phyloP scores from a whole-genome alignment of 1,140 invertebrate species.

The Vanessa tameamea region DNA sequence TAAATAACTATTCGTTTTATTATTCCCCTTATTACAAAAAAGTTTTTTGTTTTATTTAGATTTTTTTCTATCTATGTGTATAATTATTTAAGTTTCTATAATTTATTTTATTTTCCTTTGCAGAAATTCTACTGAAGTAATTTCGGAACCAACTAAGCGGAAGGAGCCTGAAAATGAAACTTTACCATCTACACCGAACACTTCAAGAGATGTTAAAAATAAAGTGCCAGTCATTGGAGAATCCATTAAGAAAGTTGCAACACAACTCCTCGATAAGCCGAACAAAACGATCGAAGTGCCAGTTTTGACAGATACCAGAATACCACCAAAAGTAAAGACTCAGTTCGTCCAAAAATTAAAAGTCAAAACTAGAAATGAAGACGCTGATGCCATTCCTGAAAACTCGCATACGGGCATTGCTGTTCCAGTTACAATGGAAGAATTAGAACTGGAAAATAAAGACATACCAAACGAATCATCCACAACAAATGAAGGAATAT shows the following conservation, averaged over 20 bases:
- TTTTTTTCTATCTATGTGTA: not conserved
- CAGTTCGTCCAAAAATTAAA: conserved; percentile 76
- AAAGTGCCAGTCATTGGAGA: conserved; percentile 74
- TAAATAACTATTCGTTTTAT: too few relatives aligned
- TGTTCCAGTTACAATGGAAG: conserved; percentile 81
- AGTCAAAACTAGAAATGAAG: conserved; percentile 70
- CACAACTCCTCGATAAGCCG: conserved; percentile 77
- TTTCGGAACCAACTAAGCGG: conserved; percentile 19
- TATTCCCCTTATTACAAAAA: too few relatives aligned
- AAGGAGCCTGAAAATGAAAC: conserved; percentile 7
- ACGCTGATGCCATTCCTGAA: conserved; percentile 66
- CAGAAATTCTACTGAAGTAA: conserved; percentile 10
- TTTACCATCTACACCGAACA: conserved; percentile 31
- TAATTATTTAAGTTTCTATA: not conserved
- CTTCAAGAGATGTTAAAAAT: conserved; percentile 65
- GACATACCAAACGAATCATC: conserved; percentile 77
- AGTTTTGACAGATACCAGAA: conserved; percentile 82
- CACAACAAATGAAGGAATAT: conserved; percentile 85
- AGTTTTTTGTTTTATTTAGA: too few relatives aligned
- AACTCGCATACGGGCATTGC: conserved; percentile 82
- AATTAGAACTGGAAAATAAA: conserved; percentile 76
- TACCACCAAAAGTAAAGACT: conserved; percentile 83
- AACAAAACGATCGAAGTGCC: conserved; percentile 58
- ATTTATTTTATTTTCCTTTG: conserved; percentile 1
- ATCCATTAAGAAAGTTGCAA: conserved; percentile 81